Conservation (phyloP, 2,888 invertebrate species). For the Cremastinae sp. region DNA sequence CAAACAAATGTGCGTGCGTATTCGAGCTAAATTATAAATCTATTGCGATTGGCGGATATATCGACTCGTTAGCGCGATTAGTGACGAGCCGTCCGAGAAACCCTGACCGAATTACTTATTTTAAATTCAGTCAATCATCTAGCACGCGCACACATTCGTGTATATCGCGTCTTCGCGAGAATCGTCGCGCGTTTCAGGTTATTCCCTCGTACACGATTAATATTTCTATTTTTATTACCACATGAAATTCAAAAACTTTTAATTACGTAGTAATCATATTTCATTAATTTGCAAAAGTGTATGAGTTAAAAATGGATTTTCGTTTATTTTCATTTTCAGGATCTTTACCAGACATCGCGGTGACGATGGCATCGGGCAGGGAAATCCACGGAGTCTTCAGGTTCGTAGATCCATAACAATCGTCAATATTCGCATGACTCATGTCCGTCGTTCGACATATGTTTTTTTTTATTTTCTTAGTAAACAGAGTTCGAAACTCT, state of each 20-base stretch:
- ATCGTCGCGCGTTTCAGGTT: background rate
- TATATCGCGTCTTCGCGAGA: slow-evolving; percentile 5
- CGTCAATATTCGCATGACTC: background rate
- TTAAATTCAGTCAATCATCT: slow-evolving; percentile 57
- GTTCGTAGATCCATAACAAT: slow-evolving; percentile 56
- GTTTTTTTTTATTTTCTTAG: too few species aligned
- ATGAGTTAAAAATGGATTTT: slow-evolving; percentile 18
- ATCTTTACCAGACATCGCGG: slow-evolving; percentile 73
- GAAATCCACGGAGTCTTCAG: slow-evolving; percentile 75
- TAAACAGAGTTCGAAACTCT: too few species aligned
- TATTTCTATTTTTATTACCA: too few species aligned
- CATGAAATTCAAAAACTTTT: too few species aligned
- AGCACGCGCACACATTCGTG: too few species aligned
- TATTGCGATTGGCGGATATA: slow-evolving; percentile 9
- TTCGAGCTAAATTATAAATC: background rate
- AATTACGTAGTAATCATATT: too few species aligned
- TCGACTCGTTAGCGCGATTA: slow-evolving; percentile 4
- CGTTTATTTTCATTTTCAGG: slow-evolving; percentile 67
- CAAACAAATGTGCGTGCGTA: too few species aligned
- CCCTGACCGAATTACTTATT: slow-evolving; percentile 61
- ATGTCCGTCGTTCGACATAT: too few species aligned
- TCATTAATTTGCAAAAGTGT: too few species aligned
- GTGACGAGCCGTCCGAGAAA: slow-evolving; percentile 37
- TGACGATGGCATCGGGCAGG: slow-evolving; percentile 74
- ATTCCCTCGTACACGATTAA: background rate